Percentiles rank a stretch among this genome's conserved stretches.
Evolutionary conservation across 2,888 invertebrate species (phyloP).

Genomic region (Agrotis clavis): DNA sequence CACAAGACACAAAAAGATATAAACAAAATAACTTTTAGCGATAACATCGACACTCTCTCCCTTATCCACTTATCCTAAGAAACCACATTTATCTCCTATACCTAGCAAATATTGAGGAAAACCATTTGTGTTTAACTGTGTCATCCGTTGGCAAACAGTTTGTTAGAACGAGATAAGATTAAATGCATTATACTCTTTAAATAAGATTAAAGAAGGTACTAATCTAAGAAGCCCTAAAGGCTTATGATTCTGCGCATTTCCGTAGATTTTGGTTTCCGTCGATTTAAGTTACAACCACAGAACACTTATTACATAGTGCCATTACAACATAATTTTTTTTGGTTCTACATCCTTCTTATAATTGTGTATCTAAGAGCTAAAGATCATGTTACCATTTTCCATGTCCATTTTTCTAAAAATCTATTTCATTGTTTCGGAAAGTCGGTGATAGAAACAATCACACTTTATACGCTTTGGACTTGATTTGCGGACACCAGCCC

Average conservation of each 20-base stretch:
- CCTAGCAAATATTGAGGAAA: slow-evolving; percentile 74
- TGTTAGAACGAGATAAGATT: slow-evolving; percentile 64
- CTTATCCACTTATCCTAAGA: slow-evolving; percentile 46
- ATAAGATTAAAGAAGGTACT: slow-evolving; percentile 25
- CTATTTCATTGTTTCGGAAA: background rate
- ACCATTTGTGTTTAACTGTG: slow-evolving; percentile 72
- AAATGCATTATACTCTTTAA: slow-evolving; percentile 39
- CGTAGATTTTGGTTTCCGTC: background rate
- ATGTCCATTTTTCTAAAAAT: background rate
- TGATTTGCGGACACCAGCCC: too few species aligned
- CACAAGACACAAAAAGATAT: background rate
- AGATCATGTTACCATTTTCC: background rate
- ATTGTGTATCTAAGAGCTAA: background rate
- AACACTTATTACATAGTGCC: too few species aligned
- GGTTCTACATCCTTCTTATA: too few species aligned
- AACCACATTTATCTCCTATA: slow-evolving; percentile 61
- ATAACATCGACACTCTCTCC: slow-evolving; percentile 39
- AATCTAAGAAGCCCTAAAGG: slow-evolving; percentile 9
- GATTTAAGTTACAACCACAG: too few species aligned
- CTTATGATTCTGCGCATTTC: slow-evolving; percentile 17
- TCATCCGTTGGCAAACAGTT: slow-evolving; percentile 76
- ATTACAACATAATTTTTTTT: too few species aligned
- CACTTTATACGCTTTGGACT: background rate
- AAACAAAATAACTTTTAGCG: slow-evolving; percentile 2
- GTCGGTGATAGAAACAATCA: background rate